Base-by-base conservation (phyloP, 2,888 invertebrate genomes). In the Agrenia bidenticulata region DNA sequence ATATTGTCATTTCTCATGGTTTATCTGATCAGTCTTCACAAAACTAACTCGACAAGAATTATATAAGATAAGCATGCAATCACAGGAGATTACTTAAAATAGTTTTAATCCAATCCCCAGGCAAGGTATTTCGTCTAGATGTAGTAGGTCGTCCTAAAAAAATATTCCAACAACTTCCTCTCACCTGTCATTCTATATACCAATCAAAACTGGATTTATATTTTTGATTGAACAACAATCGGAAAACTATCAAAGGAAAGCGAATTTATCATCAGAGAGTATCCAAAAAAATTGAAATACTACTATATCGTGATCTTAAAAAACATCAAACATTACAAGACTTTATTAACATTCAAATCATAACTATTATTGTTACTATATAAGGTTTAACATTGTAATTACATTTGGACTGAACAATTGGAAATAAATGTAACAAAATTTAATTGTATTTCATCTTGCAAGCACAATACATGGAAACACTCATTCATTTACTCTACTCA, bases 381-480 rank as follows among this genome's bases (percentile, higher is more conserved):
- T 59, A 39, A 53, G 32, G 19, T 27, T 66, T 62, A 61, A 51
- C 19, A 63, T 39, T 61, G 45, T 59, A 63, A 67, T 63, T 53
- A 67, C 63, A 65, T 67, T 64, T 49, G 63, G 67, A 67, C 67
- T 67, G 67, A 67, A 58, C 61, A 63, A 65, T 69, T 58, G 69
- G 67, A 72, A 72, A 72, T 69, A 69, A 72, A 72, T 69, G 69
- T 64, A 64, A 72, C 69, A 72, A 72, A 72, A 67, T 72, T 72
- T 69, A 72, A 67, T 69, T 72, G 67, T 63, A 72, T 63, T 67
- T 72, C 60, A 67, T 67, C 67, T 41, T 57, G 57, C 57, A 57
- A 57, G 57, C 57, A 57, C 4, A 57, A 17, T 41, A 23, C 19
- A 23, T 51, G 51, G 23, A 23, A 13, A 51, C 2, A 19, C 24